Base-by-base conservation (phyloP, 2,888 invertebrate genomes). In the Orthonychiurus folsomi region DNA sequence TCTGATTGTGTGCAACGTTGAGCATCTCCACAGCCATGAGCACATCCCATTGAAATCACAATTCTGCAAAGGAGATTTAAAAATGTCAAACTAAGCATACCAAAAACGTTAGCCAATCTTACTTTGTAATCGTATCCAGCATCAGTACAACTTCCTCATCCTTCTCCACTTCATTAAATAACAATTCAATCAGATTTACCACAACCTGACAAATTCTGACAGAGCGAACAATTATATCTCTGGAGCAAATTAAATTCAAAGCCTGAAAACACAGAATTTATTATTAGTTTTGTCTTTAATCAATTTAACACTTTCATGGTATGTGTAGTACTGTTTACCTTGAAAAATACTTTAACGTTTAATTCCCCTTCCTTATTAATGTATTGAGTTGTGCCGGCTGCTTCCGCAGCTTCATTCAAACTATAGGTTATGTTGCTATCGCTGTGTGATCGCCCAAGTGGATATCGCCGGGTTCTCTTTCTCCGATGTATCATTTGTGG, bases 341-440 rank as follows among this genome's bases (percentile, higher is more conserved):
- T 88, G 9, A 89, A 77, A 1, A 94, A 86, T 18, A 94, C 89
- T 80, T 88, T 87, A 70, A 91, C 85, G 77, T 95, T 92, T 63
- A 99, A 86, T 75, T 94, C 90, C 0, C 99, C 97, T 73, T 95
- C 93, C 73, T 88, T 87, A 27, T 93, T 95, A 63, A 97, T 95
- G 75, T 95, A 99, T 76, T 88, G 85, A 23, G 86, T 81, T 0
- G 96, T 88, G 0, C 93, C 93, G 0, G 90, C 86, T 0, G 91
- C 92, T 78, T 93, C 93, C 1, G 88, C 86, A 64, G 89, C 83
- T 75, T 93, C 93, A 69, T 91, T 89, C 1, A 86, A 85, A 0
- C 86, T 84, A 75, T 93, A 93, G 3, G 89, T 88, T 61, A 93
- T 93, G 75, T 93, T 91, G 0, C 93, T 91, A 76, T 94, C 93